Evolutionary conservation across 2,888 invertebrate species (phyloP).

Genomic region (Latheticus oryzae): DNA sequence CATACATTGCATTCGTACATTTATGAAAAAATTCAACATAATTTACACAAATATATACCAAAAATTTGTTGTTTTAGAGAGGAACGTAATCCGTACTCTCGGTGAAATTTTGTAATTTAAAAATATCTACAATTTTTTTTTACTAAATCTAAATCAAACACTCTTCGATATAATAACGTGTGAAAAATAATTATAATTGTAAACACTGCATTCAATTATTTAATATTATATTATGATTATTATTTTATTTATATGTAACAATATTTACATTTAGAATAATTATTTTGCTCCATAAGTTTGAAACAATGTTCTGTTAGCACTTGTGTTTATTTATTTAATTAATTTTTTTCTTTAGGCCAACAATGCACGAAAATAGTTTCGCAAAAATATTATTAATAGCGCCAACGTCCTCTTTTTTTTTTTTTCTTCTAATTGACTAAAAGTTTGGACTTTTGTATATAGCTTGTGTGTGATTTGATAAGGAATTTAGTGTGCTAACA

Average conservation of each 20-base stretch:
- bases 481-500: too few species aligned
- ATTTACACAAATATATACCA: slow-evolving; percentile 59
- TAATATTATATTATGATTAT: slow-evolving; percentile 59
- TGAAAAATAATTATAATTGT: slow-evolving; percentile 46
- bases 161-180: slow-evolving; percentile 52
- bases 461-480: too few species aligned
- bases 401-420: slow-evolving; percentile 52
- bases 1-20: slow-evolving; percentile 48
- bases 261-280: slow-evolving; percentile 72
- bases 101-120: slow-evolving; percentile 61
- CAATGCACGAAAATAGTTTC: slow-evolving; percentile 46
- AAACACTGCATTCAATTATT: slow-evolving; percentile 57
- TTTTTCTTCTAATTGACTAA: slow-evolving; percentile 61
- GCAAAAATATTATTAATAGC: slow-evolving; percentile 54
- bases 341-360: slow-evolving; percentile 58
- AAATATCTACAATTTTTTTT: slow-evolving; percentile 60
- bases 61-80: slow-evolving; percentile 61
- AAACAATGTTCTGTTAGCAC: slow-evolving; percentile 53
- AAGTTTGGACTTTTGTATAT: slow-evolving; percentile 57
- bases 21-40: slow-evolving; percentile 57
- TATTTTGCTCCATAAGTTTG: slow-evolving; percentile 61
- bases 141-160: slow-evolving; percentile 58
- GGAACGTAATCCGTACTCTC: slow-evolving; percentile 67
- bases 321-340: slow-evolving; percentile 49
- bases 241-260: slow-evolving; percentile 66